Evolutionary conservation across 2,113 vertebrate species (phyloP).

Genomic region (Pandion haliaetus): DNA sequence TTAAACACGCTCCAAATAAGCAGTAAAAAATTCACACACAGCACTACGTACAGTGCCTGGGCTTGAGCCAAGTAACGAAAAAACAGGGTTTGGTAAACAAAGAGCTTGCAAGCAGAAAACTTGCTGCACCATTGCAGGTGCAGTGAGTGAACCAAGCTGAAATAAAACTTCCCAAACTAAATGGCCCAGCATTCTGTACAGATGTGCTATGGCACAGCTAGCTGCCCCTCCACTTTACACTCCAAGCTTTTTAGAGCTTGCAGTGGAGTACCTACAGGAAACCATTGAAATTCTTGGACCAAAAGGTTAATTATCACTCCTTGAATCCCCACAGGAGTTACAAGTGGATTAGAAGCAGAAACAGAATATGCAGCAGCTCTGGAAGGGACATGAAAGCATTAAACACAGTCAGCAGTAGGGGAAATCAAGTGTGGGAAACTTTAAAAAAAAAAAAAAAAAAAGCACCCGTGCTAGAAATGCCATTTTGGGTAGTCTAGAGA

Average conservation of each 20-base stretch:
- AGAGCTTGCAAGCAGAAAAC: not conserved
- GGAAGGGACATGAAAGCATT: conserved; percentile 17
- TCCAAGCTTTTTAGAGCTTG: not conserved
- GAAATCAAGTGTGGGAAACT: conserved; percentile 42
- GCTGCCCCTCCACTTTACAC: not conserved
- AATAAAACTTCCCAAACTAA: not conserved
- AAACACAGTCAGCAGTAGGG: not conserved
- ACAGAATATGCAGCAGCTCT: not conserved
- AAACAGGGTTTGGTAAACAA: not conserved
- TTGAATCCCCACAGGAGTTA: not conserved
- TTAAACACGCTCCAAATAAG: not conserved
- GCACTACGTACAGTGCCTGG: not conserved
- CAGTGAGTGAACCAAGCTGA: not conserved
- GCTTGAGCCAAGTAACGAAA: not conserved
- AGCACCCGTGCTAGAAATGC: not conserved
- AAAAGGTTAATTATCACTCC: conserved; percentile 50
- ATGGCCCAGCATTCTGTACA: not conserved
- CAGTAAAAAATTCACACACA: not conserved
- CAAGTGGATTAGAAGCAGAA: conserved; percentile 55
- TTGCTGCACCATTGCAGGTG: not conserved
- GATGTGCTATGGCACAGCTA: not conserved
- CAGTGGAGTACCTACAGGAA: conserved; percentile 6
- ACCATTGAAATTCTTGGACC: conserved; percentile 7
- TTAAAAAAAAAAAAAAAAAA: not conserved
- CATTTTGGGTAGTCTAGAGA: not conserved